These are phyloP conservation scores for Peromyscus leucopus DNA, from an alignment of 2,113 vertebrate species.

Conservation along the genomic window DNA sequence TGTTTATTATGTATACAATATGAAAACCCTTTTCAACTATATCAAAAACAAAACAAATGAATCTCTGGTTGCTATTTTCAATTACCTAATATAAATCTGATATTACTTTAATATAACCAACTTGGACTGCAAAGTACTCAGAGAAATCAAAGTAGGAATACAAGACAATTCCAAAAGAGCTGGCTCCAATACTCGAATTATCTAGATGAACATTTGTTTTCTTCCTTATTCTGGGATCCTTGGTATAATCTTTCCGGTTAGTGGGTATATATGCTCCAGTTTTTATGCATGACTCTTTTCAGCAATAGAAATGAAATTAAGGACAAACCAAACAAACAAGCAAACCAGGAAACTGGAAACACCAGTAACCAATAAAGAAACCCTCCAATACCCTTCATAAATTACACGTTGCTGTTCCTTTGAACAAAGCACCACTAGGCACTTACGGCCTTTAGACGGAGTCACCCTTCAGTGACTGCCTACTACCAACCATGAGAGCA, in stretches of 20 bases:
- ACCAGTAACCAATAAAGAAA: constrained; percentile 43
- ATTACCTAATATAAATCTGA: constrained; percentile 43
- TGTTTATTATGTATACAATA: constrained; percentile 38
- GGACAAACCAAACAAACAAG: constrained; percentile 45
- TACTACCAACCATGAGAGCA: not conserved
- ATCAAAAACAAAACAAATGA: constrained; percentile 47
- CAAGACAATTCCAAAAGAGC: not conserved
- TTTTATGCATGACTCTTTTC: constrained; percentile 55
- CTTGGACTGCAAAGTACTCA: not conserved
- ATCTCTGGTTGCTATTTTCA: constrained; percentile 6
- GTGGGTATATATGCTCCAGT: not conserved
- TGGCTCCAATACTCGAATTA: constrained; percentile 40
- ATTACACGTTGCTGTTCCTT: not conserved
- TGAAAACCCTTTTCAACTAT: constrained; percentile 32
- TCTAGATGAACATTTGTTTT: constrained; percentile 1
- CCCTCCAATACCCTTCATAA: not conserved
- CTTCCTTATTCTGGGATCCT: constrained; percentile 24
- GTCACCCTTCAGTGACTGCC: not conserved
- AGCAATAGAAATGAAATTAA: constrained; percentile 26
- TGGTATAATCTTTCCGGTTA: constrained; percentile 18
- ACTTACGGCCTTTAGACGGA: not conserved
- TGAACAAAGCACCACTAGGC: not conserved
- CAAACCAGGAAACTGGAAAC: constrained; percentile 36
- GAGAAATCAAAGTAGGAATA: constrained; percentile 42
- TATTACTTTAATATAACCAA: constrained; percentile 45